phyloP scores from a whole-genome alignment of 2,888 invertebrate genomes.

The Athalia cordata region DNA sequence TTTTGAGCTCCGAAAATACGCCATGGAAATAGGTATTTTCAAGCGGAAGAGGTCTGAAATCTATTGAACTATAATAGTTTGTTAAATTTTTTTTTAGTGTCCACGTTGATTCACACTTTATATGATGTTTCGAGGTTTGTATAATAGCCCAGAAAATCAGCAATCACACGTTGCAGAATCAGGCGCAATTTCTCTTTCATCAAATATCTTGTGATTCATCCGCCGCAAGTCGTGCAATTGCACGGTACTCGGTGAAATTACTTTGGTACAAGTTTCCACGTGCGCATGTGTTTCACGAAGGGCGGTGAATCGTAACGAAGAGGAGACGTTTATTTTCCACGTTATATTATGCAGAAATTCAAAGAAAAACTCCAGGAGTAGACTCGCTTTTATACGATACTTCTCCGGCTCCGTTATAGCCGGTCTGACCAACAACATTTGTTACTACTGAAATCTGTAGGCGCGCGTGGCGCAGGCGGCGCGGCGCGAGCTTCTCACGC shows the following conservation, averaged over 20 bases:
- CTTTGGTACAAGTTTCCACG: constrained; percentile 5
- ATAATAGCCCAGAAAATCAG: no score
- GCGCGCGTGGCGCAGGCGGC: no score
- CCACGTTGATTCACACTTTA: no score
- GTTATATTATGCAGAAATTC: constrained; percentile 13
- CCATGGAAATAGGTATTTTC: no score
- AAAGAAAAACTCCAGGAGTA: constrained; percentile 4
- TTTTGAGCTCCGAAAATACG: no score
- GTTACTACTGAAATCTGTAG: constrained; percentile 32
- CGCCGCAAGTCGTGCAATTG: not conserved
- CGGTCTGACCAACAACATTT: constrained; percentile 31
- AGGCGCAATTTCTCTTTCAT: no score
- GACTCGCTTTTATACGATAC: not conserved
- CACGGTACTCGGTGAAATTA: constrained; percentile 20
- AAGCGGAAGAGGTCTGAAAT: no score
- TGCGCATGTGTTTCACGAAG: not conserved
- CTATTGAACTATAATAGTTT: no score
- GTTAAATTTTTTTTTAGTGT: no score
- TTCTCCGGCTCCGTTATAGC: constrained; percentile 8
- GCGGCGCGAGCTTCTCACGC: constrained; percentile 28
- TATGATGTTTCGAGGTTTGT: no score
- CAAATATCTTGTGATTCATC: no score
- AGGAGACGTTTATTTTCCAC: constrained; percentile 22
- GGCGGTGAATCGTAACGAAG: constrained; percentile 25
- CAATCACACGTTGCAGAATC: no score